Evolutionary conservation across 2,797 vertebrate species (phyloP), one percentile per base, ranked within the genome.

Genomic region (Phataginus tricuspis): DNA sequence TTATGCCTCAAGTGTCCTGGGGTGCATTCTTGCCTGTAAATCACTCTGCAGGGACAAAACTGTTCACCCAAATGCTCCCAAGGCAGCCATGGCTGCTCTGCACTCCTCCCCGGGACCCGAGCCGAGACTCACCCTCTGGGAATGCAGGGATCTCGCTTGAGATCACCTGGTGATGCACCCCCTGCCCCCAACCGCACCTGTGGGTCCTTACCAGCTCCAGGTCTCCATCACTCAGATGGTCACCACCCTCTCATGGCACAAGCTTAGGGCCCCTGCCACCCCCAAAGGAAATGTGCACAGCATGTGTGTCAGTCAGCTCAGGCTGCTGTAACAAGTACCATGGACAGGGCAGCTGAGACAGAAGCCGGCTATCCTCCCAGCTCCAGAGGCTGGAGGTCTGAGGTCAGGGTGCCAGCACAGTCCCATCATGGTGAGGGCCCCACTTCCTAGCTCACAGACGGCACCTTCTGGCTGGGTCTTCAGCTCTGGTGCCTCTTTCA

Each of bases 1-100:
- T 7, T 57, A 37, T 5, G 53, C 13, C 27, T 68, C 2, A 5
- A 59, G 18, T 2, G 29, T 23, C 63, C 82, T 39, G 13, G 51
- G 29, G 29, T 8, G 4, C 15, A 5, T 2, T 39, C 37, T 21
- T 45, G 31, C 3, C 25, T 23, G 6, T 12, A 4, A 31, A 0
- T 7, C 13, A 0, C 39, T 29, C 31, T 18, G 5, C 1, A 1
- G 8, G 27, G 31, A 4, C n/a, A 51, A 19, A 51, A 21, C 37
- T n/a, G 13, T 4, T 34, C 4, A 1, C 7, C 68, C 0, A 18
- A 0, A 14, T 11, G n/a, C 13, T 2, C 49, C 2, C 4, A 4
- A 2, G 63, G 37, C 11, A 16, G 68, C 13, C 18, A 16, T 10
- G 18, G 25, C 9, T 15, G 31, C 14, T 21, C 13, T 3, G 1